Conservation (phyloP, 2,113 vertebrate species). For the Hemichromis elongatus region DNA sequence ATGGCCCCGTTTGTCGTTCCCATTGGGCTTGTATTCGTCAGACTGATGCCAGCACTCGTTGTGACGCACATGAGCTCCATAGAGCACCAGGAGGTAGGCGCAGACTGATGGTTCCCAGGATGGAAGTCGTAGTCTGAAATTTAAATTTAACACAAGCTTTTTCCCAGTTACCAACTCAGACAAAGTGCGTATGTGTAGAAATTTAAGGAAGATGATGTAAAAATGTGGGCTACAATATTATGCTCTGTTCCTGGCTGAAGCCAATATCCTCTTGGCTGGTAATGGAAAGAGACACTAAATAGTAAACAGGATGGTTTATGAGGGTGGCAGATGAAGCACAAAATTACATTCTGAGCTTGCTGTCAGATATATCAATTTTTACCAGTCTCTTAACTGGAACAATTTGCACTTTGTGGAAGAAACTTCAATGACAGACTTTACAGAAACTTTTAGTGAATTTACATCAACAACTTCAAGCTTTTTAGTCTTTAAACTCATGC, state of each 20-base stretch:
- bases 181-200: slow-evolving; percentile 43
- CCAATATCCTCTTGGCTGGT: slow-evolving; percentile 17
- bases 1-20: neutral
- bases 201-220: slow-evolving; percentile 38
- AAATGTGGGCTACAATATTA: slow-evolving; percentile 33
- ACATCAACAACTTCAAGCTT: neutral
- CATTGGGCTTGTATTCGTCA: neutral
- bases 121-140: slow-evolving; percentile 22
- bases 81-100: slow-evolving; percentile 21
- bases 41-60: neutral
- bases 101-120: slow-evolving; percentile 17
- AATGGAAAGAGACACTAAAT: slow-evolving; percentile 1
- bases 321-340: neutral
- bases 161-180: slow-evolving; percentile 24
- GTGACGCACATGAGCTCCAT: slow-evolving; percentile 47
- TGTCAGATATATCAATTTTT: neutral
- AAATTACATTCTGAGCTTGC: neutral
- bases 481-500: neutral
- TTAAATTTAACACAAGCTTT: slow-evolving; percentile 27
- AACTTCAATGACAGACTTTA: neutral
- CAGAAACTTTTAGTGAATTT: neutral
- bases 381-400: neutral
- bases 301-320: slow-evolving; percentile 13
- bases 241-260: neutral
- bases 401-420: neutral